phyloP scores from a whole-genome alignment of 2,797 vertebrate species.

The Macropodus opercularis region DNA sequence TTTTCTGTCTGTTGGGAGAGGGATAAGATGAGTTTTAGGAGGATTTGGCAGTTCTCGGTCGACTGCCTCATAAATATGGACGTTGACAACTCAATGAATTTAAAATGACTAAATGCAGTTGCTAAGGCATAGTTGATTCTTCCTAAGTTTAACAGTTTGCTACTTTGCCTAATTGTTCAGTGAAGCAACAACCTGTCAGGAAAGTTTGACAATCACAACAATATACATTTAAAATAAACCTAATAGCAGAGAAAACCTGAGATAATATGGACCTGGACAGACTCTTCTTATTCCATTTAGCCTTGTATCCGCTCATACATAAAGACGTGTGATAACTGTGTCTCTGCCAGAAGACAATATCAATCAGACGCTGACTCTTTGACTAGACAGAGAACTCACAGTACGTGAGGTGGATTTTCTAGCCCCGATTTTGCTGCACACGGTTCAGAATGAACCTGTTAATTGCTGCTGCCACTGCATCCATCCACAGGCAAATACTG shows the following conservation, averaged over 20 bases:
- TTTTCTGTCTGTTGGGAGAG: conserved; percentile 22
- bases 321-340: conserved; percentile 37
- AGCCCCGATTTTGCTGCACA: conserved; percentile 21
- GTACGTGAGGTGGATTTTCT: conserved; percentile 35
- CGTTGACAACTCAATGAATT: conserved; percentile 20
- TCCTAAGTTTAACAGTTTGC: no score
- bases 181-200: neutral
- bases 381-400: conserved; percentile 21
- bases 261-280: neutral
- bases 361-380: conserved; percentile 41
- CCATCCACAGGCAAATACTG: conserved; percentile 47
- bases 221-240: neutral
- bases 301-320: conserved; percentile 13
- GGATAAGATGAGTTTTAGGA: conserved; percentile 26
- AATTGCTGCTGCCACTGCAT: conserved; percentile 13
- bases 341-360: conserved; percentile 29
- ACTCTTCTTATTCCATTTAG: neutral
- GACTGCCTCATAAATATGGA: conserved; percentile 9
- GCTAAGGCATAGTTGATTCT: neutral
- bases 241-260: neutral
- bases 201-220: neutral
- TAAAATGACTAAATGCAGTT: conserved; percentile 26
- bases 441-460: conserved; percentile 15
- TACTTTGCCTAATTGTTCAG: neutral
- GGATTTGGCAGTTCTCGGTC: conserved; percentile 13